Percentiles rank a stretch among this genome's conserved stretches.
Evolutionary conservation across 2,888 invertebrate species (phyloP).

Genomic region (Eurytoma californica): DNA sequence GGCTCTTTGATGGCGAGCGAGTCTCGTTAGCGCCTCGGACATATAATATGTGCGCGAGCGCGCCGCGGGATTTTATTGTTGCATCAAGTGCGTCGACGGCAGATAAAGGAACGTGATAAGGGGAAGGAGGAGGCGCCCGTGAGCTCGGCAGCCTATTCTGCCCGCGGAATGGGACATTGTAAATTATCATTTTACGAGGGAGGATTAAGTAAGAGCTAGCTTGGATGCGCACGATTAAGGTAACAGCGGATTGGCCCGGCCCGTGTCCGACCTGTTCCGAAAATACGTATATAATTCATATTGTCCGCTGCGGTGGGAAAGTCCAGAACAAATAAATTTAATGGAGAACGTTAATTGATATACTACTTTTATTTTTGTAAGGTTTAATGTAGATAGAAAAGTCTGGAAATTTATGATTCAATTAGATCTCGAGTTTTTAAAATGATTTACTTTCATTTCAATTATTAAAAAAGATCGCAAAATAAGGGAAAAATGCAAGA

Average conservation of each 20-base stretch:
- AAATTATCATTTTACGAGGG: conserved; percentile 41
- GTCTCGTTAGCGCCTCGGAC: conserved; percentile 58
- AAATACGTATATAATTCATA: conserved; percentile 31
- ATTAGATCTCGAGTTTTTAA: background rate
- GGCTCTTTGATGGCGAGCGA: conserved; percentile 52
- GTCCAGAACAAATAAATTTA: background rate
- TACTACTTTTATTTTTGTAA: too few species aligned
- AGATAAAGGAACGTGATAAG: conserved; percentile 51
- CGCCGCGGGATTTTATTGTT: conserved; percentile 51
- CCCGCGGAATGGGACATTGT: conserved; percentile 40
- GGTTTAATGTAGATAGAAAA: too few species aligned
- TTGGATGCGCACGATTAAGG: background rate
- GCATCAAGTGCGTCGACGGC: conserved; percentile 41
- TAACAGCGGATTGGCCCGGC: conserved; percentile 29
- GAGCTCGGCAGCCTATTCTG: conserved; percentile 16
- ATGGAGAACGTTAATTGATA: background rate
- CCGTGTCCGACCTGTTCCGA: background rate
- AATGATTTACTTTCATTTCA: too few species aligned
- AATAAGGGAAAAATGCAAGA: background rate
- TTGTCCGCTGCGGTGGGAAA: conserved; percentile 22
- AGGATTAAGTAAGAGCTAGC: background rate
- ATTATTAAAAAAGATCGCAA: too few species aligned
- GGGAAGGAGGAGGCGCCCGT: conserved; percentile 1
- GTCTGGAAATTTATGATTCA: too few species aligned
- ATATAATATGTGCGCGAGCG: conserved; percentile 42